Conservation (phyloP, 2,888 invertebrate genomes). For the Lasioglossum pauxillum region DNA sequence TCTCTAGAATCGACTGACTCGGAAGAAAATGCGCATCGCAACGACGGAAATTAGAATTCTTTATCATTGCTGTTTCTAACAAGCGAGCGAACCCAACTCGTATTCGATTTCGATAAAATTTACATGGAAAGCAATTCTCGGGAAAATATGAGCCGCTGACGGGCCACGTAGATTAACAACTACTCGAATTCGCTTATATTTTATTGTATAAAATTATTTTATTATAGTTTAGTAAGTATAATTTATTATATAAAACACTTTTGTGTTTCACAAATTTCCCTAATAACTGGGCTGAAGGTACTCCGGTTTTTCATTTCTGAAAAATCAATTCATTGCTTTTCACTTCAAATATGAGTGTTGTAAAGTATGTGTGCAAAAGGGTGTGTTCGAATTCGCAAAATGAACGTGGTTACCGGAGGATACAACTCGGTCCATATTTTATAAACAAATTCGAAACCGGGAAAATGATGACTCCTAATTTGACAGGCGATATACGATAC, state of each 20-base stretch:
- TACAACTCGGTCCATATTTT: not conserved
- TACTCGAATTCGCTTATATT: not conserved
- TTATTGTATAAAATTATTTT: not conserved
- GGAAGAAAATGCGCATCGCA: slow-evolving; percentile 49
- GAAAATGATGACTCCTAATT: not conserved
- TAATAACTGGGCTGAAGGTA: not conserved
- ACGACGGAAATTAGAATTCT: slow-evolving; percentile 63
- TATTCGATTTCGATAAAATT: not conserved
- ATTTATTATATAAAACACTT: not conserved
- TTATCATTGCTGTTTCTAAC: slow-evolving; percentile 8
- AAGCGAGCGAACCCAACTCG: too few species aligned
- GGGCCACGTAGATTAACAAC: not conserved
- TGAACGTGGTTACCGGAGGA: not conserved
- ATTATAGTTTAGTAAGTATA: too few species aligned
- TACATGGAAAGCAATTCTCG: not conserved
- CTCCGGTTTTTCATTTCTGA: not conserved
- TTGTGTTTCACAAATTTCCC: not conserved
- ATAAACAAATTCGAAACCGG: not conserved
- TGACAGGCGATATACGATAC: not conserved
- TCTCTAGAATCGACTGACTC: slow-evolving; percentile 61
- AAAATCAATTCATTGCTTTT: not conserved
- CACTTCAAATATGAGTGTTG: not conserved
- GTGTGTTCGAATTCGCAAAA: not conserved
- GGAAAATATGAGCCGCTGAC: not conserved
- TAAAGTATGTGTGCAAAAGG: not conserved